phyloP scores from a whole-genome alignment of 2,113 vertebrate species.

The Erythrocercus mccallii region DNA sequence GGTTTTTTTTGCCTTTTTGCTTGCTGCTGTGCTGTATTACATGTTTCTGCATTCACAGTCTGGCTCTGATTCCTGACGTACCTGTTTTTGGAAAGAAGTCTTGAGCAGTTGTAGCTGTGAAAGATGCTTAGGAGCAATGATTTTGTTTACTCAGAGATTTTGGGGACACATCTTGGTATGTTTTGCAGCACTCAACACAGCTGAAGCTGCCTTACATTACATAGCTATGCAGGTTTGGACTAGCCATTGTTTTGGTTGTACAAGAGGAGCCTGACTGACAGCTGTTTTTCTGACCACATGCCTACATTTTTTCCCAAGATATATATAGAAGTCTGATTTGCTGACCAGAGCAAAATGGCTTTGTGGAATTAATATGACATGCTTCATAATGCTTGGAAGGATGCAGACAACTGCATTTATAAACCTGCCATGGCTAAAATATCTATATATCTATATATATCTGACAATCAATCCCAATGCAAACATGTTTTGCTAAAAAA shows the following conservation, averaged over 20 bases:
- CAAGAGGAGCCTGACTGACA: slow-evolving; percentile 39
- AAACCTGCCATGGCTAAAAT: not conserved
- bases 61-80: not conserved
- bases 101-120: not conserved
- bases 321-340: slow-evolving; percentile 18
- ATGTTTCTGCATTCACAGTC: not conserved
- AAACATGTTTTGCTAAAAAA: not conserved
- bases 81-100: not conserved
- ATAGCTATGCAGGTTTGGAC: not conserved
- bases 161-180: not conserved
- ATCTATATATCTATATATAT: not conserved
- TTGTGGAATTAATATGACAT: slow-evolving; percentile 32
- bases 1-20: not conserved
- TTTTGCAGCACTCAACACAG: not conserved
- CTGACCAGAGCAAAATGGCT: slow-evolving; percentile 35
- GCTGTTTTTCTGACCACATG: slow-evolving; percentile 41
- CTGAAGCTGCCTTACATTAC: not conserved
- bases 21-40: not conserved
- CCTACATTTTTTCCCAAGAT: not conserved
- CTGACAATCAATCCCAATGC: not conserved
- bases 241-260: not conserved
- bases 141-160: slow-evolving; percentile 25
- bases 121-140: not conserved
- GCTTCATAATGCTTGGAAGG: slow-evolving; percentile 37
- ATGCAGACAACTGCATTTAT: slow-evolving; percentile 9